A percentile compares a stretch with the other conserved stretches of the same genome.
phyloP scores from a whole-genome alignment of 2,888 invertebrate genomes.

The Stomorhina lunata region DNA sequence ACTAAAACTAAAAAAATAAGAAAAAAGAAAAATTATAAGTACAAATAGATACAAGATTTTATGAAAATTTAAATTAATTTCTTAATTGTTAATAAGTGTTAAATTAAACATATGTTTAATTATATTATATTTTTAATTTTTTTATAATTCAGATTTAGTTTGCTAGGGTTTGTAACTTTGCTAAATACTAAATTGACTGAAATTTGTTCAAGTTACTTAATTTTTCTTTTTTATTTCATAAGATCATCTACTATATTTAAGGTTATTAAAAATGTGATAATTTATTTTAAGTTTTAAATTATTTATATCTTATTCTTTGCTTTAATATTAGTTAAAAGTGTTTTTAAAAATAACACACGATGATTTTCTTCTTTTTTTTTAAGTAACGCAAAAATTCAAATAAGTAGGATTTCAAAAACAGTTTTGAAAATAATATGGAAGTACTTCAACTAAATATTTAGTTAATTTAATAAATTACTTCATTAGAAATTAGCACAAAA shows the following conservation, averaged over 20 bases:
- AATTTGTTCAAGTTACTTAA: slow-evolving; percentile 16
- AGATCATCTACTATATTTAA: not conserved
- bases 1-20: slow-evolving; percentile 15
- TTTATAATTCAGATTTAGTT: not conserved
- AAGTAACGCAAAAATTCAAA: not conserved
- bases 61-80: too few relatives aligned
- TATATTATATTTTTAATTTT: not conserved
- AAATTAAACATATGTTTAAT: not conserved
- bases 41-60: slow-evolving; percentile 36
- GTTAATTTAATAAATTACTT: too few relatives aligned
- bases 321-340: not conserved
- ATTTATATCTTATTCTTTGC: not conserved
- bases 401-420: not conserved
- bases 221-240: not conserved
- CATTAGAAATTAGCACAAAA: too few relatives aligned
- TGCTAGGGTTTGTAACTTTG: slow-evolving; percentile 39
- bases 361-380: too few relatives aligned
- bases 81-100: slow-evolving; percentile 38
- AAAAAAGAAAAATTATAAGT: slow-evolving; percentile 32
- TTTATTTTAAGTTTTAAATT: not conserved
- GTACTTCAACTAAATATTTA: too few relatives aligned
- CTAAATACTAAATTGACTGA: slow-evolving; percentile 34
- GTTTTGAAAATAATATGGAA: not conserved
- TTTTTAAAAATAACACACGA: not conserved
- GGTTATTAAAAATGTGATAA: slow-evolving; percentile 19